A percentile compares a stretch with the other conserved stretches of the same genome.
Evolutionary conservation across 1,140 invertebrate genomes (phyloP).

Genomic region (Apis dorsata): DNA sequence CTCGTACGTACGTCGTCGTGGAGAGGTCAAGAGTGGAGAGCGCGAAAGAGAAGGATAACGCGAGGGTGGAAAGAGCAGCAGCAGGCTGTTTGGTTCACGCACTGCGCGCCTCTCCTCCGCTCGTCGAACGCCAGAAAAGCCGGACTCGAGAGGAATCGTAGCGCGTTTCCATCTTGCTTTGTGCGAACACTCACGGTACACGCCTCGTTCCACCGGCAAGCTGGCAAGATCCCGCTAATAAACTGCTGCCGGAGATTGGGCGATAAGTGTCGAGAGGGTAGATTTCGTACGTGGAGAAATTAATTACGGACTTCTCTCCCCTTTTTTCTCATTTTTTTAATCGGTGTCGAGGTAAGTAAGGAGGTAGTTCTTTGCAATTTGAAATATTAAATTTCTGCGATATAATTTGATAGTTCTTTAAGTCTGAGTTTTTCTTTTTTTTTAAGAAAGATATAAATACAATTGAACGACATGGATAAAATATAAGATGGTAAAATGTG

Average conservation of each 20-base stretch:
- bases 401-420: neutral
- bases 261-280: conserved; percentile 19
- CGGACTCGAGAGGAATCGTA: conserved; percentile 35
- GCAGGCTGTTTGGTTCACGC: conserved; percentile 13
- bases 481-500: too few relatives aligned
- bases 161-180: conserved; percentile 50
- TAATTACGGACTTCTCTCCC: conserved; percentile 16
- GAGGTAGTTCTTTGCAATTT: too few relatives aligned
- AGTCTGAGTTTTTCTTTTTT: too few relatives aligned
- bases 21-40: conserved; percentile 8
- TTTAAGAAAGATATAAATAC: too few relatives aligned
- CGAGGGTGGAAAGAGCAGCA: conserved; percentile 23
- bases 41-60: conserved; percentile 4
- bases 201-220: conserved; percentile 41
- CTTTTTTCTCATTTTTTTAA: neutral
- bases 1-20: conserved; percentile 12
- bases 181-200: conserved; percentile 25
- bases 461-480: too few relatives aligned
- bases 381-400: neutral
- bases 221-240: conserved; percentile 43
- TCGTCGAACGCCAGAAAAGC: conserved; percentile 31
- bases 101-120: conserved; percentile 22
- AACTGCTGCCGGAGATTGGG: conserved; percentile 36
- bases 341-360: neutral
- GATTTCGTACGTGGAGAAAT: conserved; percentile 26